Evolutionary conservation across 2,113 vertebrate species (phyloP).

Genomic region (Ammodytes dubius): DNA sequence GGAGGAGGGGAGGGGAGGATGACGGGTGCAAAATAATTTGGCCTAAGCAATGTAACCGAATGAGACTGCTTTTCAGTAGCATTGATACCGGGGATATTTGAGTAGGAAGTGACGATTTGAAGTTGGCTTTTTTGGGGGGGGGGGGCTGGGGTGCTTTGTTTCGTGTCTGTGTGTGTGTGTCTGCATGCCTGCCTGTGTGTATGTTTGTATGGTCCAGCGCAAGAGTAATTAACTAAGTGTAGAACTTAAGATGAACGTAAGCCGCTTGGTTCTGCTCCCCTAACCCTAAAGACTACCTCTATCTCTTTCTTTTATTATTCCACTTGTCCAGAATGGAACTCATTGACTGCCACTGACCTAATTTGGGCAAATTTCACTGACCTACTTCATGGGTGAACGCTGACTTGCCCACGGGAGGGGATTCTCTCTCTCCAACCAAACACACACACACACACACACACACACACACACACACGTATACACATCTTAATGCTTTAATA

Average conservation of each 20-base stretch:
- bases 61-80: constrained; percentile 69
- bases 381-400: constrained; percentile 84
- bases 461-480: constrained; percentile 28
- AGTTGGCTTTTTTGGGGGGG: constrained; percentile 42
- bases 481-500: constrained; percentile 49
- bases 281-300: constrained; percentile 50
- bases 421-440: constrained; percentile 56
- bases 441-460: constrained; percentile 28
- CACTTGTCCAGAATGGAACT: constrained; percentile 71
- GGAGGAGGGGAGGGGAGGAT: constrained; percentile 48
- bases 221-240: constrained; percentile 70
- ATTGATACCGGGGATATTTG: constrained; percentile 61
- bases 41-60: constrained; percentile 64
- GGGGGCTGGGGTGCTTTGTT: constrained; percentile 30
- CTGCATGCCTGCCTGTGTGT: constrained; percentile 3
- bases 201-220: constrained; percentile 28
- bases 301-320: constrained; percentile 23
- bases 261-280: constrained; percentile 65
- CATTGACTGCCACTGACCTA: constrained; percentile 83
- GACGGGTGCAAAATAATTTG: constrained; percentile 72
- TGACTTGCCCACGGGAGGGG: constrained; percentile 77
- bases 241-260: constrained; percentile 63
- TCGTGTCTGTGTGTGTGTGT: constrained; percentile 14
- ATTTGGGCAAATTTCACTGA: constrained; percentile 86
- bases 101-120: constrained; percentile 53